These are phyloP conservation scores for Dysmachus trigonus DNA, from an alignment of 2,888 invertebrate genomes.

Conservation along the genomic window DNA sequence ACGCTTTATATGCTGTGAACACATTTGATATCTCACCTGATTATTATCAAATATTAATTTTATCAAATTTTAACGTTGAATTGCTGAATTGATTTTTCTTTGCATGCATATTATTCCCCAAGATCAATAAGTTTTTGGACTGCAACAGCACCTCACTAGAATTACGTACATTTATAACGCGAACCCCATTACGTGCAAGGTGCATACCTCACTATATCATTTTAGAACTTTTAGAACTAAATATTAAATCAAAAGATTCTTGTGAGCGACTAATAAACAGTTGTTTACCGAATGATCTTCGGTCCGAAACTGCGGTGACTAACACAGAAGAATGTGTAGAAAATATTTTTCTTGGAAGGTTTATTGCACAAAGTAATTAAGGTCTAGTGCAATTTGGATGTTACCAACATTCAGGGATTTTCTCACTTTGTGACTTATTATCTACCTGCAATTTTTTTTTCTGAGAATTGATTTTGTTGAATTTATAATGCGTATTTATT, in stretches of 20 bases:
- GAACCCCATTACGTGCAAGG: neutral
- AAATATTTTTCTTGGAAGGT: neutral
- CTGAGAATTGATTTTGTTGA: neutral
- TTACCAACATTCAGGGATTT: neutral
- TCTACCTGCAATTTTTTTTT: neutral
- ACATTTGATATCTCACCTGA: neutral
- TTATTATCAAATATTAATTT: neutral
- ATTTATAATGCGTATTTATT: neutral
- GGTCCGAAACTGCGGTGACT: neutral
- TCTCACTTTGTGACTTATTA: neutral
- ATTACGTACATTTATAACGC: neutral
- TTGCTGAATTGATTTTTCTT: neutral
- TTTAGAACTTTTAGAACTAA: neutral
- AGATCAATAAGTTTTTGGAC: neutral
- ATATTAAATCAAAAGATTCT: neutral
- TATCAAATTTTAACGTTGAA: neutral
- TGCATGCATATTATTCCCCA: neutral
- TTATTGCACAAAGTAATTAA: neutral
- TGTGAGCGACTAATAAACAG: neutral
- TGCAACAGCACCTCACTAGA: neutral
- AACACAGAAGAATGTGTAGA: neutral
- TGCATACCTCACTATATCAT: neutral
- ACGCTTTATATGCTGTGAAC: neutral
- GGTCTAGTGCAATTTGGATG: neutral
- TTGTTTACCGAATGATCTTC: neutral